Conservation (phyloP, 2,888 invertebrate genomes). For the Caprella mutica region DNA sequence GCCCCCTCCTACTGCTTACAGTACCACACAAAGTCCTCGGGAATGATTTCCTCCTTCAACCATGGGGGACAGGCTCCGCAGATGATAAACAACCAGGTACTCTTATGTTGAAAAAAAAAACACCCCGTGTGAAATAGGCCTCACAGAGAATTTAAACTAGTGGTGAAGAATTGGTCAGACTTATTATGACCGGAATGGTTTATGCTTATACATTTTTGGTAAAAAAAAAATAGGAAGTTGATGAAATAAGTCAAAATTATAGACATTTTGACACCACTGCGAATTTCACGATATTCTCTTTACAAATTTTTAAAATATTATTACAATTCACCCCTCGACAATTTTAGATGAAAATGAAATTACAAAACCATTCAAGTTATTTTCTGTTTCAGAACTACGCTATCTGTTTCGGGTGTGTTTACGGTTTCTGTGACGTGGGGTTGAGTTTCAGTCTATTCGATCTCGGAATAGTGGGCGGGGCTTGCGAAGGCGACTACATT, state of each 20-base stretch:
- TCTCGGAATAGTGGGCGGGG: conserved; percentile 11
- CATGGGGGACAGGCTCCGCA: neutral
- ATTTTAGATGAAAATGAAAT: neutral
- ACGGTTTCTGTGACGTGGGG: conserved; percentile 24
- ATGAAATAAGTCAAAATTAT: neutral
- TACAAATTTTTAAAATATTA: neutral
- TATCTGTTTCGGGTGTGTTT: conserved; percentile 23
- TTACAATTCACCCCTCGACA: neutral
- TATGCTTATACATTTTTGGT: neutral
- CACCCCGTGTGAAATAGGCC: neutral
- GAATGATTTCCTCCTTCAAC: conserved; percentile 25
- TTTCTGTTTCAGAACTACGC: conserved; percentile 11
- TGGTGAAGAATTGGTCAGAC: neutral
- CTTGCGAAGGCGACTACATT: conserved; percentile 14
- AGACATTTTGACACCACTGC: neutral
- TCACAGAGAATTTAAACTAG: neutral
- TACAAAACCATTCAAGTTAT: neutral
- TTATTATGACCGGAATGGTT: neutral
- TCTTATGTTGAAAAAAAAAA: neutral
- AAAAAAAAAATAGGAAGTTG: neutral
- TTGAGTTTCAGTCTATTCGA: conserved; percentile 13
- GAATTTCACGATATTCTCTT: neutral
- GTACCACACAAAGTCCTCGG: conserved; percentile 14
- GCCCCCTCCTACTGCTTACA: conserved; percentile 24
- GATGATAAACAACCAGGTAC: conserved; percentile 22